Conservation (phyloP, 1,140 invertebrate species). For the Pseudomyrmex dendroicus region DNA sequence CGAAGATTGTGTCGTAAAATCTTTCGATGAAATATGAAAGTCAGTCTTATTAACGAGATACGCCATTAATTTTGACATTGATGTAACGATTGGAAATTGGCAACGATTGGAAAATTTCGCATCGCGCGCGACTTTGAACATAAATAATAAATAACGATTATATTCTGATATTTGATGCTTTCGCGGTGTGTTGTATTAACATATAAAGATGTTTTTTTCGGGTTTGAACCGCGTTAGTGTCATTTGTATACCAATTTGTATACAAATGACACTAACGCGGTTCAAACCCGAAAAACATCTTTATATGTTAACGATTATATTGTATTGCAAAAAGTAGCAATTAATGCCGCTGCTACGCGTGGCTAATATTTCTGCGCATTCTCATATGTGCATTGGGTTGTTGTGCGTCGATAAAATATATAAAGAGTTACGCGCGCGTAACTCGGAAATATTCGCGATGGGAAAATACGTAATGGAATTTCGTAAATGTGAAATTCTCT, state of each 20-base stretch:
- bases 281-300: too few relatives aligned
- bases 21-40: constrained; percentile 31
- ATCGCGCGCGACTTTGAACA: neutral
- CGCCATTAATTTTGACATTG: constrained; percentile 28
- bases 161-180: too few relatives aligned
- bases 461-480: constrained; percentile 3
- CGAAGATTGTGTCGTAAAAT: neutral
- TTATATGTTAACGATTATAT: constrained; percentile 32
- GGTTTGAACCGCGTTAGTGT: too few relatives aligned
- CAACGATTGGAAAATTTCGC: constrained; percentile 15
- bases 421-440: neutral
- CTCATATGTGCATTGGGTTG: neutral
- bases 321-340: neutral
- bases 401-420: neutral
- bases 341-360: too few relatives aligned
- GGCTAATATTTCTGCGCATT: neutral
- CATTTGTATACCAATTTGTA: too few relatives aligned
- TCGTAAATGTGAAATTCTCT: constrained; percentile 48
- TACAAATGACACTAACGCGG: too few relatives aligned
- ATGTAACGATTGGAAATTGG: neutral
- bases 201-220: too few relatives aligned
- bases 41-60: constrained; percentile 40
- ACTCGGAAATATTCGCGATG: neutral
- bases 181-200: too few relatives aligned
- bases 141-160: constrained; percentile 27